Conservation (phyloP, 2,113 vertebrate genomes). For the Syrrhaptes paradoxus region DNA sequence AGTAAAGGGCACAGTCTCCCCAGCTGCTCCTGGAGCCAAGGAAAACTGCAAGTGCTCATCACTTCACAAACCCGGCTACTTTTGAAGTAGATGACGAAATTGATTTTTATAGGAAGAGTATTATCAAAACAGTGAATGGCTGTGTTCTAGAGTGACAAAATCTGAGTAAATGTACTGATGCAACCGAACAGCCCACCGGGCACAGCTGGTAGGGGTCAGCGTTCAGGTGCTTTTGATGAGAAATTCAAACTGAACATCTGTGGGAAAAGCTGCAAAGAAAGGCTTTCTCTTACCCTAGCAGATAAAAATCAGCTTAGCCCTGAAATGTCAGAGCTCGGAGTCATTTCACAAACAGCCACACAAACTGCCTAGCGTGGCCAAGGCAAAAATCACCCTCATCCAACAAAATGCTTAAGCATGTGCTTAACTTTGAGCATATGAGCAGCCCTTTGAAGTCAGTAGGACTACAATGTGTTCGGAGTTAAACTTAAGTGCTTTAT, state of each 20-base stretch:
- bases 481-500: slow-evolving; percentile 21
- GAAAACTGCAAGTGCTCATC: background rate
- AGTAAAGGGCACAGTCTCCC: background rate
- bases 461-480: background rate
- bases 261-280: background rate
- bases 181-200: background rate
- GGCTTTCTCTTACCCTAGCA: background rate
- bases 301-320: background rate
- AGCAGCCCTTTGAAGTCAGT: background rate
- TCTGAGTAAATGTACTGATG: background rate
- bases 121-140: background rate
- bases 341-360: background rate
- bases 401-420: background rate
- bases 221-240: background rate
- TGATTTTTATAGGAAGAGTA: background rate
- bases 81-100: background rate
- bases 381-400: background rate
- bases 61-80: background rate
- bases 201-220: background rate
- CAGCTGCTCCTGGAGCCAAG: background rate
- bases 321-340: background rate
- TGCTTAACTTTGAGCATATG: background rate
- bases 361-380: background rate
- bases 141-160: background rate
- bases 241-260: background rate